These are phyloP conservation scores for Lepus timidus DNA, from an alignment of 2,113 vertebrate species.

Conservation along the genomic window DNA sequence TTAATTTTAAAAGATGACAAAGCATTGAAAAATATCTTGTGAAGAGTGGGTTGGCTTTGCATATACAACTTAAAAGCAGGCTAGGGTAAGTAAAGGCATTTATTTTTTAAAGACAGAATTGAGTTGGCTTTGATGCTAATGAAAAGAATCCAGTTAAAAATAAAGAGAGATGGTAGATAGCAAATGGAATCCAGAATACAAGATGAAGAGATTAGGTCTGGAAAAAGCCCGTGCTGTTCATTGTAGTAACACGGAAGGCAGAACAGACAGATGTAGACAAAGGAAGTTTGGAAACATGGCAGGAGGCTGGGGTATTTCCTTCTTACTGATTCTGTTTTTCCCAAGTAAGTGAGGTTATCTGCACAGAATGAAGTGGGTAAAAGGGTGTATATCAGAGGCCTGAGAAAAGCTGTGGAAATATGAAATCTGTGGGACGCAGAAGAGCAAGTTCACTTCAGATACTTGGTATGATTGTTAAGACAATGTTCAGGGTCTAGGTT, in stretches of 20 bases:
- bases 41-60: neutral
- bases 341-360: neutral
- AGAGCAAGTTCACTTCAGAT: neutral
- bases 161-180: neutral
- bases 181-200: neutral
- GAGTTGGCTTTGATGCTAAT: neutral
- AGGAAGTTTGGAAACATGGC: neutral
- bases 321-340: neutral
- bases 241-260: neutral
- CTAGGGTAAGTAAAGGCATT: neutral
- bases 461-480: neutral
- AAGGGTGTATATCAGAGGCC: neutral
- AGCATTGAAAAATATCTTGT: neutral
- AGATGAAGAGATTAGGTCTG: neutral
- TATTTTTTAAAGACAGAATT: neutral
- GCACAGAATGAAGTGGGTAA: neutral
- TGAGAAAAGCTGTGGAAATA: neutral
- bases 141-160: neutral
- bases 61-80: neutral
- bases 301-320: neutral
- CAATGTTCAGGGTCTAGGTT: neutral
- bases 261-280: fast-evolving
- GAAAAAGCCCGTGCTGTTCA: neutral
- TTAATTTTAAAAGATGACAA: conserved; percentile 15
- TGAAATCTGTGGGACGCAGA: neutral